These are phyloP conservation scores for Morbakka virulenta DNA, from an alignment of 30 jellyfish, hydroid and myxozoan genomes.

Conservation along the genomic window DNA sequence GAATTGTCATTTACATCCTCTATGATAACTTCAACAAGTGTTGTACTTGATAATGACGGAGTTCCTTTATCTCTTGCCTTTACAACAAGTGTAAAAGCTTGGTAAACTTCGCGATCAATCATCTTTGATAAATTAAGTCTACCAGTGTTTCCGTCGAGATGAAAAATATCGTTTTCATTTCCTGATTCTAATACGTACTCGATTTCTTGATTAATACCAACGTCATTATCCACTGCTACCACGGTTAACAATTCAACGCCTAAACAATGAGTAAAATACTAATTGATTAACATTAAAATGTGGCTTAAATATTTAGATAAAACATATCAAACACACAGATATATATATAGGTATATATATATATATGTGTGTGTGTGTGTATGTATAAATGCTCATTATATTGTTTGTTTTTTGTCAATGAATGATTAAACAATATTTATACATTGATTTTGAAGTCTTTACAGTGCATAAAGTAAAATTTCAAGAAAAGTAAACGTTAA, in stretches of 20 bases:
- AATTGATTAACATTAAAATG: too few relatives aligned
- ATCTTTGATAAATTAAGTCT: slow-evolving; percentile 25
- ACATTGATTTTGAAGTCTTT: too few relatives aligned
- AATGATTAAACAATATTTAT: too few relatives aligned
- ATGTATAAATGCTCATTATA: too few relatives aligned
- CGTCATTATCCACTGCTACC: slow-evolving; percentile 73
- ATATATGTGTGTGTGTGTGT: too few relatives aligned
- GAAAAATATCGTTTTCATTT: slow-evolving; percentile 35
- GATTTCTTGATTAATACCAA: slow-evolving; percentile 65
- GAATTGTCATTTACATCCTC: slow-evolving; percentile 71
- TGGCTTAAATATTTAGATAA: too few relatives aligned
- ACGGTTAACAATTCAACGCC: slow-evolving; percentile 45
- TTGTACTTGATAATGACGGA: slow-evolving; percentile 58
- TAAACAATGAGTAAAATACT: not conserved
- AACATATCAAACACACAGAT: too few relatives aligned
- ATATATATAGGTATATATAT: too few relatives aligned
- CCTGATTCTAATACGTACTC: slow-evolving; percentile 69
- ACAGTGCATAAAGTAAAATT: too few relatives aligned
- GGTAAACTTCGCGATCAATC: slow-evolving; percentile 68
- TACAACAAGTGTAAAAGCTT: slow-evolving; percentile 41
- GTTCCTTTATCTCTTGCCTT: slow-evolving; percentile 85
- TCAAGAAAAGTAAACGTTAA: too few relatives aligned
- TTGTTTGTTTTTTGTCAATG: too few relatives aligned
- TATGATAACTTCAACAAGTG: slow-evolving; percentile 41
- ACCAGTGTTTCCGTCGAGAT: slow-evolving; percentile 55